phyloP scores from a whole-genome alignment of 92 coral and sea anemone genomes.

The Phenganax stokvisi region DNA sequence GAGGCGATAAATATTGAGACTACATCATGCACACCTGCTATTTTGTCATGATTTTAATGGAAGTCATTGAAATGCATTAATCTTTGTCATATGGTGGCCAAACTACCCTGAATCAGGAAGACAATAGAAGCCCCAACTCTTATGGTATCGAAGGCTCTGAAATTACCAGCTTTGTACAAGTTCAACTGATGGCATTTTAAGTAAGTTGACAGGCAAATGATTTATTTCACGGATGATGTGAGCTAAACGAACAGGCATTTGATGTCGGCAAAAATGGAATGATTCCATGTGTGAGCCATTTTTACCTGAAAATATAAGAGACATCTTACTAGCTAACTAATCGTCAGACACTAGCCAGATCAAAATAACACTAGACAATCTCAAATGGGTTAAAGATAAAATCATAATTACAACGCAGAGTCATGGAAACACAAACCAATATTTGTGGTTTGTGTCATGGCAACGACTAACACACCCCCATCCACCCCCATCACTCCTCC shows the following conservation, averaged over 20 bases:
- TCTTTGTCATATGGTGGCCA: background rate
- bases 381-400: background rate
- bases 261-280: conserved; percentile 87
- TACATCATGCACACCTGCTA: too few species aligned
- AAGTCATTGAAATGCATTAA: background rate
- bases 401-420: background rate
- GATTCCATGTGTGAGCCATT: conserved; percentile 84
- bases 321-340: background rate
- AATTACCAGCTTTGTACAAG: conserved; percentile 85
- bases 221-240: conserved; percentile 96
- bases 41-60: too few species aligned
- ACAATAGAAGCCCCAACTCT: too few species aligned
- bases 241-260: conserved; percentile 94
- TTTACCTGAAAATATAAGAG: conserved; percentile 54
- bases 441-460: too few species aligned
- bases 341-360: too few species aligned
- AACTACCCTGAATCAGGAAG: too few species aligned
- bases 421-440: too few species aligned
- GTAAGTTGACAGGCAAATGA: conserved; percentile 79
- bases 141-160: background rate
- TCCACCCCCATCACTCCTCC: too few species aligned
- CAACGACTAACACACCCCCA: too few species aligned
- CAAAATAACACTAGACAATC: background rate
- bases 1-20: background rate
- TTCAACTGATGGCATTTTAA: conserved; percentile 89